Percentiles rank a stretch among this genome's conserved stretches.
Evolutionary conservation across 37 sponge, comb jelly and placozoan species (phyloP).

Genomic region (Halichondria panicea): DNA sequence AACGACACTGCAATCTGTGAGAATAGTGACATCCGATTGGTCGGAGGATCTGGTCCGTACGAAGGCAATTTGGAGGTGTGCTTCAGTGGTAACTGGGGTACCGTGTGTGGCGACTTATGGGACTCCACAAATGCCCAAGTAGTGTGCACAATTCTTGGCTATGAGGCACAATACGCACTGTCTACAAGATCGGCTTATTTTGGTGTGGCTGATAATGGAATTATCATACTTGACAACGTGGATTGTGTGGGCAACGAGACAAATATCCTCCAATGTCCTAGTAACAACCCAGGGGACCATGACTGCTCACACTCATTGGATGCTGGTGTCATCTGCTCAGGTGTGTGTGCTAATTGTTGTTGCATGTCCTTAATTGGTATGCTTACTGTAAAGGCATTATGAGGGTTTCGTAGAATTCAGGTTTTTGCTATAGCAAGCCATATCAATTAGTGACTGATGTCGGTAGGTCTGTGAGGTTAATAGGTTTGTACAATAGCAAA

Average conservation of each 20-base stretch:
- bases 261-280: slow-evolving; percentile 19
- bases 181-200: background rate
- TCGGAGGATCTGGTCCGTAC: slow-evolving; percentile 1
- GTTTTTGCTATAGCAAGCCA: too few species aligned
- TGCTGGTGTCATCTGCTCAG: slow-evolving; percentile 35
- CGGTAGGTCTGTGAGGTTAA: too few species aligned
- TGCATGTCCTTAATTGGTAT: background rate
- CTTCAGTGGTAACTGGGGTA: slow-evolving; percentile 44
- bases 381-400: too few species aligned
- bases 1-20: slow-evolving; percentile 13
- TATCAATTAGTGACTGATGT: too few species aligned
- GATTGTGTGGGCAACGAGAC: slow-evolving; percentile 23
- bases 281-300: slow-evolving; percentile 10
- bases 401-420: too few species aligned
- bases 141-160: slow-evolving; percentile 24
- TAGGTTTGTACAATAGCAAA: too few species aligned
- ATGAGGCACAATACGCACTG: background rate
- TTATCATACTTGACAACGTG: slow-evolving; percentile 20
- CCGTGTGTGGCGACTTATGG: slow-evolving; percentile 29
- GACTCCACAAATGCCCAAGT: slow-evolving; percentile 16
- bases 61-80: slow-evolving; percentile 41
- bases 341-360: slow-evolving; percentile 4
- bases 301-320: slow-evolving; percentile 18
- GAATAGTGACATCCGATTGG: slow-evolving; percentile 39
- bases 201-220: background rate